Base-by-base conservation (phyloP, 2,113 vertebrate species). In the Gobius niger region DNA sequence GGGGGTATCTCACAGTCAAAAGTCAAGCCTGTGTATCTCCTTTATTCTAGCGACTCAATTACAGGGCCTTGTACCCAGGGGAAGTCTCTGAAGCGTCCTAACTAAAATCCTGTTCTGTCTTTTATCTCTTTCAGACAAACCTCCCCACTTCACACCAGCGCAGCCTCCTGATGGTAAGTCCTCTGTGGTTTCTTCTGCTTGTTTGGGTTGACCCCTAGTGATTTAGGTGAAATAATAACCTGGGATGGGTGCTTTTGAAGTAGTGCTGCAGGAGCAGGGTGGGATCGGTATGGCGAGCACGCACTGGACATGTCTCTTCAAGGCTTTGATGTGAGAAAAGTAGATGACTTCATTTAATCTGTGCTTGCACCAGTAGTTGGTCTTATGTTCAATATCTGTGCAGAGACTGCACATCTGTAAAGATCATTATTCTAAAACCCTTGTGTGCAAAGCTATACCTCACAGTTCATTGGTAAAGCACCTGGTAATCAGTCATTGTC, bases 101-200 rank as follows among this genome's bases (percentile, higher is more conserved):
- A 88, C 85, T 88, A 89, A 91, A 90, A 82, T 76, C 67, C 76
- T 85, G 24, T 34, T 83, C 68, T 69, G 60, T 73, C 59, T 90
- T 92, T 87, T 88, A 80, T 92, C 83, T 92, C 83, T 89, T 92
- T 65, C 93, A 99, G 97, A 99, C 91, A 99, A 98, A 88, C 97
- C 96, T 63, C 94, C 93, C 72, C 95, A 95, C 80, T 95, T 97
- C 80, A 91, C 95, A 0, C 93, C 92, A 44, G 88, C 91, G 0
- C 92, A 91, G 61, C 87, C 93, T 82, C 92, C 92, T 65, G 96
- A 99, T 90, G 96, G 97, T 99, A 85, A 98, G 97, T 97, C 87
- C 85, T 78, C 71, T 70, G 67, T 68, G 76, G 44, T 73, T 86
- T 83, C 53, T 66, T 46, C 65, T 7, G 41, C 60, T 79, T 15